These are phyloP conservation scores for Rhabdomys dilectus DNA, from an alignment of 2,113 vertebrate species.

Conservation along the genomic window DNA sequence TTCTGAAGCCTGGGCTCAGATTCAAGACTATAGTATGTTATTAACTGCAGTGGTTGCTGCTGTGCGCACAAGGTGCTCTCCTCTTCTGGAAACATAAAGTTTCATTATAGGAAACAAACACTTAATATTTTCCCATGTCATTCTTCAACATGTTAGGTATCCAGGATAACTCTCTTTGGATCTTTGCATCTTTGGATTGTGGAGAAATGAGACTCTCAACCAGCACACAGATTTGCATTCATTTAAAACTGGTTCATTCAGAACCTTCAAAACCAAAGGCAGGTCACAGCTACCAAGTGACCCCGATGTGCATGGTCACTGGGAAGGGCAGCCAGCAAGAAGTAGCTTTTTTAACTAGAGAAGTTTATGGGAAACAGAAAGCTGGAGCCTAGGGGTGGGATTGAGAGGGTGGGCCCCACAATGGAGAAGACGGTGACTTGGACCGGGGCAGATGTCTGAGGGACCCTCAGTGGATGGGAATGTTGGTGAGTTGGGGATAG, in stretches of 20 bases:
- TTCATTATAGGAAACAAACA: neutral
- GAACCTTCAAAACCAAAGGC: neutral
- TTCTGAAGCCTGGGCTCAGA: neutral
- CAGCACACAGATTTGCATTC: neutral
- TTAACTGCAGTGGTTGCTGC: neutral
- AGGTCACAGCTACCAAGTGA: neutral
- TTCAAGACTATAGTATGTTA: neutral
- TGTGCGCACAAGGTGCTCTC: neutral
- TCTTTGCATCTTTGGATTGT: neutral
- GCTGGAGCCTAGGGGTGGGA: neutral
- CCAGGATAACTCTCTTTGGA: no score
- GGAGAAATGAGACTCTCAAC: neutral
- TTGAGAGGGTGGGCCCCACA: neutral
- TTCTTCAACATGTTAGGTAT: neutral
- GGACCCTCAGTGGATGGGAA: neutral
- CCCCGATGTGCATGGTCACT: neutral
- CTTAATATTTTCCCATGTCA: no score
- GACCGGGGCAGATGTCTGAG: neutral
- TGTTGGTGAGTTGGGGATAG: neutral
- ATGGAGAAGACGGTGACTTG: neutral
- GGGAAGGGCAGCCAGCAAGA: neutral
- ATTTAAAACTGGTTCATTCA: neutral
- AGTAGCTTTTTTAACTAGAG: neutral
- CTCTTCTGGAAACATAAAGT: neutral
- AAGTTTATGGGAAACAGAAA: neutral